Conservation (phyloP, 2,113 vertebrate species). For the Saguinus imperator region DNA sequence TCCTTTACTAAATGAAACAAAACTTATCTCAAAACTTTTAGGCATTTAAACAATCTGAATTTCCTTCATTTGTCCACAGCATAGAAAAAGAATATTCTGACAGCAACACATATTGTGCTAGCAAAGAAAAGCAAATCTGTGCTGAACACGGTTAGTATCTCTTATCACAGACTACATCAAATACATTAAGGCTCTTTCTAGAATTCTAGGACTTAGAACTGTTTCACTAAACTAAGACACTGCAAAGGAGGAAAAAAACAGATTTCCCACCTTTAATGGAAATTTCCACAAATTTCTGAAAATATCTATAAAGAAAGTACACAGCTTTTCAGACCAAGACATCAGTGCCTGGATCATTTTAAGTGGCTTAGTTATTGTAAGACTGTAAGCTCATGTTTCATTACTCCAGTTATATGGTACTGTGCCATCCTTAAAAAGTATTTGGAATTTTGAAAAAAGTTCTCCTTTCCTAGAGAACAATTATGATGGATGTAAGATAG, state of each 20-base stretch:
- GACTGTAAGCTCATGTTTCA: constrained; percentile 88
- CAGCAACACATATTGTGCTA: background rate
- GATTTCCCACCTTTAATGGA: constrained; percentile 39
- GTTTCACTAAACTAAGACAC: constrained; percentile 48
- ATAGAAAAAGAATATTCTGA: constrained; percentile 59
- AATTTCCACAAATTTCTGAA: constrained; percentile 70
- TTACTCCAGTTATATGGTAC: constrained; percentile 83
- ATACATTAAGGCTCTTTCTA: constrained; percentile 8
- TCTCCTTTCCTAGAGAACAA: constrained; percentile 43
- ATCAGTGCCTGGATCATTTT: constrained; percentile 70
- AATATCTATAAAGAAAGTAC: constrained; percentile 60
- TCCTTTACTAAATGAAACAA: constrained; percentile 71
- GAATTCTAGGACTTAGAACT: constrained; percentile 34
- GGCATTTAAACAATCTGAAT: constrained; percentile 16
- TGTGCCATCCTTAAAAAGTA: constrained; percentile 58
- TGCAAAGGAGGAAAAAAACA: constrained; percentile 38
- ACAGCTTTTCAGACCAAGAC: constrained; percentile 74
- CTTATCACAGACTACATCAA: constrained; percentile 5
- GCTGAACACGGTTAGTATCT: constrained; percentile 25
- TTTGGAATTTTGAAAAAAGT: constrained; percentile 39
- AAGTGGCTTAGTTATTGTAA: constrained; percentile 78
- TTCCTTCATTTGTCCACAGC: constrained; percentile 59
- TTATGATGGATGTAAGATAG: constrained; percentile 34
- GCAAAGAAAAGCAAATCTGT: constrained; percentile 53
- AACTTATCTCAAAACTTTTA: constrained; percentile 43